phyloP scores from a whole-genome alignment of 2,888 invertebrate genomes.

The Drosophila nigritarsus region DNA sequence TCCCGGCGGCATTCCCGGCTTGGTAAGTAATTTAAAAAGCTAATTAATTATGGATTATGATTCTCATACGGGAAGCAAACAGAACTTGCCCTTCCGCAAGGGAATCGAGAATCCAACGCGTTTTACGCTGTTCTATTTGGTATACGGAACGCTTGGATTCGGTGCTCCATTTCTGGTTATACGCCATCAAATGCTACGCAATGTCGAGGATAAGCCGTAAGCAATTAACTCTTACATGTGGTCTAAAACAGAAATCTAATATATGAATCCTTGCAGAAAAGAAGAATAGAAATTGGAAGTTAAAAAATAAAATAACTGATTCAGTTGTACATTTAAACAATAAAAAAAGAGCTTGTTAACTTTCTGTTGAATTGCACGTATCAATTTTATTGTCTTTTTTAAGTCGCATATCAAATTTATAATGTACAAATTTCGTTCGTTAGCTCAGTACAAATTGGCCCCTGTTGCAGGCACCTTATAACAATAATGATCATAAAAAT shows the following conservation, averaged over 20 bases:
- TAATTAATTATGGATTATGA: background rate
- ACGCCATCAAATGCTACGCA: slow-evolving; percentile 69
- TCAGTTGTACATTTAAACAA: background rate
- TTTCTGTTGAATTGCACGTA: slow-evolving; percentile 51
- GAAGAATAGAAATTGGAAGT: slow-evolving; percentile 10
- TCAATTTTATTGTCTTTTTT: slow-evolving; percentile 61
- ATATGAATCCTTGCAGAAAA: slow-evolving; percentile 4
- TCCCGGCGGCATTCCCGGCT: slow-evolving; percentile 69
- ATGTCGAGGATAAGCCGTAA: slow-evolving; percentile 26
- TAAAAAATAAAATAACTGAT: background rate
- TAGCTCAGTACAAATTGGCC: slow-evolving; percentile 35
- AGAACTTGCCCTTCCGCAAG: slow-evolving; percentile 68
- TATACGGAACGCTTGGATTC: slow-evolving; percentile 67
- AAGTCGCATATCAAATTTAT: slow-evolving; percentile 36
- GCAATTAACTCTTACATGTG: background rate
- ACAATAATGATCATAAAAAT: slow-evolving; percentile 54
- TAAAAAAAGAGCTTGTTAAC: background rate
- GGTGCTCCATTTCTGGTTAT: slow-evolving; percentile 74
- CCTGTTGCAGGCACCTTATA: slow-evolving; percentile 33
- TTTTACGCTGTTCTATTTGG: slow-evolving; percentile 62
- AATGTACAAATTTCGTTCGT: slow-evolving; percentile 32
- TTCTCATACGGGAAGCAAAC: background rate
- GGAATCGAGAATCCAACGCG: slow-evolving; percentile 67
- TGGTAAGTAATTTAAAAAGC: slow-evolving; percentile 52
- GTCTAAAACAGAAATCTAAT: background rate